Conservation (phyloP, 2,888 invertebrate species). For the Troides helena region DNA sequence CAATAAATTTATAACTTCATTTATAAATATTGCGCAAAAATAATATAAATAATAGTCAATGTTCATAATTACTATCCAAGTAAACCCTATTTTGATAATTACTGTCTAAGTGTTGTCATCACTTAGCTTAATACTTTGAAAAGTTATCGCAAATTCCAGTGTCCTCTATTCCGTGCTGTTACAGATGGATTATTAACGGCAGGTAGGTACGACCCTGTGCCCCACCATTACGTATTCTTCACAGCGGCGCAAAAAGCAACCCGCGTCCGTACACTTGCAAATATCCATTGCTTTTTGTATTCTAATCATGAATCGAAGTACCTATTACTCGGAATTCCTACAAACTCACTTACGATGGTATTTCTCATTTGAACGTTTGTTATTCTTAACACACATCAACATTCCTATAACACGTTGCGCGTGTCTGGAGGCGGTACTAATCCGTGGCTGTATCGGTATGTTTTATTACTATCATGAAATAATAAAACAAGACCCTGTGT, state of each 20-base stretch:
- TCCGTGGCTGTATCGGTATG: conserved; percentile 8
- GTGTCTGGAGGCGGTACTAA: conserved; percentile 11
- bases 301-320: conserved; percentile 29
- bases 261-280: conserved; percentile 27
- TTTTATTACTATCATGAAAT: not conserved
- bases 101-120: not conserved
- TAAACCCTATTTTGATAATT: not conserved
- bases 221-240: conserved; percentile 43
- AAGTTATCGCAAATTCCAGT: conserved; percentile 5
- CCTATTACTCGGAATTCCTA: conserved; percentile 28
- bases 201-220: conserved; percentile 36
- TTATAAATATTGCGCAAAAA: too few species aligned
- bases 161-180: conserved; percentile 13
- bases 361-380: conserved; percentile 22
- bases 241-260: conserved; percentile 39
- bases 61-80: too few species aligned
- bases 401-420: conserved; percentile 20
- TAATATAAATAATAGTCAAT: too few species aligned
- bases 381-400: conserved; percentile 24
- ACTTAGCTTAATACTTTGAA: not conserved
- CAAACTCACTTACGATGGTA: conserved; percentile 30
- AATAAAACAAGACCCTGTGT: not conserved
- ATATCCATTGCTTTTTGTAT: conserved; percentile 34
- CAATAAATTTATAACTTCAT: too few species aligned
- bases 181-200: conserved; percentile 33